phyloP scores from a whole-genome alignment of 2,888 invertebrate species.

The Mylabris sibirica region DNA sequence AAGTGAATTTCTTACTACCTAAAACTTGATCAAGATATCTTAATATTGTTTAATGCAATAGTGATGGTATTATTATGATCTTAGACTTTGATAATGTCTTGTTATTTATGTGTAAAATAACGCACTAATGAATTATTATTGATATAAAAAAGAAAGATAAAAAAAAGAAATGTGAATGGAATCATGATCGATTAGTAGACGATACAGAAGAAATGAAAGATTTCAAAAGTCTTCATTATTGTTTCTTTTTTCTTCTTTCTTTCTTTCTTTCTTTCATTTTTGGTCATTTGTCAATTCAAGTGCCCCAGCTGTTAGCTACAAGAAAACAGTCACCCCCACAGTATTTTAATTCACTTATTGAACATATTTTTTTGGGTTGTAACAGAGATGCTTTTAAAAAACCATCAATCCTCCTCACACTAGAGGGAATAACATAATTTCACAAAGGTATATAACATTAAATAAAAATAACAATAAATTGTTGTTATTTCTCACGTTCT shows the following conservation, averaged over 20 bases:
- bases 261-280: constrained; percentile 47
- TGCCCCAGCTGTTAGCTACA: constrained; percentile 53
- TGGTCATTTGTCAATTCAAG: constrained; percentile 60
- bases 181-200: constrained; percentile 25
- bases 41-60: constrained; percentile 55
- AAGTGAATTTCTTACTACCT: constrained; percentile 56
- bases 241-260: constrained; percentile 45
- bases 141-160: constrained; percentile 15
- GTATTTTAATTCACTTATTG: constrained; percentile 63
- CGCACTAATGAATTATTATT: constrained; percentile 42
- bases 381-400: constrained; percentile 60
- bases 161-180: constrained; percentile 23
- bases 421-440: neutral
- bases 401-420: constrained; percentile 57
- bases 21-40: constrained; percentile 57
- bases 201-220: constrained; percentile 19
- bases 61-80: constrained; percentile 45
- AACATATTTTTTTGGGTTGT: constrained; percentile 60
- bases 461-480: constrained; percentile 11
- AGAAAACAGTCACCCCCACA: constrained; percentile 33
- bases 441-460: neutral
- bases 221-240: constrained; percentile 40
- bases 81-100: constrained; percentile 47
- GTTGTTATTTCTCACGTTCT: constrained; percentile 33
- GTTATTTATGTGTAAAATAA: constrained; percentile 43